phyloP scores from a whole-genome alignment of 2,113 vertebrate genomes.

The Hydrochoerus hydrochaeris region DNA sequence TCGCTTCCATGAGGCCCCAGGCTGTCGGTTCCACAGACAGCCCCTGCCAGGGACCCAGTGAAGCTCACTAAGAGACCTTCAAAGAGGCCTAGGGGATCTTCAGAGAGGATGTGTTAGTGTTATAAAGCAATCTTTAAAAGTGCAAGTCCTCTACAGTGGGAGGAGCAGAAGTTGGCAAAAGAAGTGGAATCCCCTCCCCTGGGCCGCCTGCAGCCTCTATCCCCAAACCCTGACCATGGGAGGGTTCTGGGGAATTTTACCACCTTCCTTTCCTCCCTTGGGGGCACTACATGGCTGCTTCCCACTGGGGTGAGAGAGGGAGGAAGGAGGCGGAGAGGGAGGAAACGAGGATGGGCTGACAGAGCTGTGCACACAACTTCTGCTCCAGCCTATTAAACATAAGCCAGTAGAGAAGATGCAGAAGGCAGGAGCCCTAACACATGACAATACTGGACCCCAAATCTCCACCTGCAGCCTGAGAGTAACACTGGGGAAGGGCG shows the following conservation, averaged over 20 bases:
- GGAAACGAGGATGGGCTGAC: not conserved
- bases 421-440: not conserved
- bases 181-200: not conserved
- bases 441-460: not conserved
- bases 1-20: not conserved
- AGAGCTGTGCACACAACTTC: not conserved
- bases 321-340: not conserved
- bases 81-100: conserved; percentile 76
- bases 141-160: conserved; percentile 86
- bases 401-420: not conserved
- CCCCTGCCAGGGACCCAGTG: conserved; percentile 44
- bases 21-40: not conserved
- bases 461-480: not conserved
- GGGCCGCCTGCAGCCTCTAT: not conserved
- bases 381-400: not conserved
- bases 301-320: conserved; percentile 2
- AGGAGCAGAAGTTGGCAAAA: conserved; percentile 79
- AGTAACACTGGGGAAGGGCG: not conserved
- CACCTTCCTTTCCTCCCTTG: not conserved
- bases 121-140: conserved; percentile 88
- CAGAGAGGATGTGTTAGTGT: conserved; percentile 87
- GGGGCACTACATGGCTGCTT: not conserved
- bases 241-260: not conserved
- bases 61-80: conserved; percentile 73
- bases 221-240: not conserved